Evolutionary conservation across 2,113 vertebrate species (phyloP).

Genomic region (Acanthochromis polyacanthus): DNA sequence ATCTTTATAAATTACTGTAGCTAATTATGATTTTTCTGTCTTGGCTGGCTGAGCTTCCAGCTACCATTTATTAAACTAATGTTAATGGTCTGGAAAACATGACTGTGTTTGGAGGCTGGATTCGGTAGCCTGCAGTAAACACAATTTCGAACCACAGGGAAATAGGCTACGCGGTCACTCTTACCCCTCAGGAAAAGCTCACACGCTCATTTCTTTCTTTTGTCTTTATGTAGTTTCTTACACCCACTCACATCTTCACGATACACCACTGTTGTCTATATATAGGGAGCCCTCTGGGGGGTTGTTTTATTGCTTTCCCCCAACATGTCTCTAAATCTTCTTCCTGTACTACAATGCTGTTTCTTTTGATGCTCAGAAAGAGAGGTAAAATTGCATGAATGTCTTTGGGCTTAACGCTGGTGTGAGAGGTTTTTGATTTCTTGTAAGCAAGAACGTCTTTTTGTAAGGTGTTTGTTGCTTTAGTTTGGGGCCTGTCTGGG

Average conservation of each 20-base stretch:
- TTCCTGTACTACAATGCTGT: slow-evolving; percentile 22
- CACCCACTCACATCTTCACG: slow-evolving; percentile 55
- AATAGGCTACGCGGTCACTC: slow-evolving; percentile 53
- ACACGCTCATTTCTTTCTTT: slow-evolving; percentile 14
- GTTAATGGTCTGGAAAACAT: background rate
- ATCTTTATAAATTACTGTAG: slow-evolving; percentile 2
- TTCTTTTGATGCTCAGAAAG: slow-evolving; percentile 55
- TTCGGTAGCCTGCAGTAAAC: slow-evolving; percentile 23
- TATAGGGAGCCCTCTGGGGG: slow-evolving; percentile 21
- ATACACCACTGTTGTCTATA: slow-evolving; percentile 56
- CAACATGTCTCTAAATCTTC: slow-evolving; percentile 34
- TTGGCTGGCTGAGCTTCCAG: background rate
- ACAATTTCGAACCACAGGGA: slow-evolving; percentile 34
- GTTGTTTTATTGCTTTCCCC: slow-evolving; percentile 46
- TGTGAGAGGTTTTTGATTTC: slow-evolving; percentile 24
- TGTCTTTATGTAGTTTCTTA: slow-evolving; percentile 39
- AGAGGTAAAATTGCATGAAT: slow-evolving; percentile 12
- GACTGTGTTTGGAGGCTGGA: background rate
- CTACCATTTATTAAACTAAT: slow-evolving; percentile 20
- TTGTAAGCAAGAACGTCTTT: slow-evolving; percentile 6
- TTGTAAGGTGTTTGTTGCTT: slow-evolving; percentile 2
- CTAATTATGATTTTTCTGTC: background rate
- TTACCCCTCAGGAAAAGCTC: slow-evolving; percentile 47
- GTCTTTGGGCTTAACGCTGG: slow-evolving; percentile 20
- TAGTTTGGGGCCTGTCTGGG: background rate